Base-by-base conservation (phyloP, 2,888 invertebrate species). In the Cetonia aurata region DNA sequence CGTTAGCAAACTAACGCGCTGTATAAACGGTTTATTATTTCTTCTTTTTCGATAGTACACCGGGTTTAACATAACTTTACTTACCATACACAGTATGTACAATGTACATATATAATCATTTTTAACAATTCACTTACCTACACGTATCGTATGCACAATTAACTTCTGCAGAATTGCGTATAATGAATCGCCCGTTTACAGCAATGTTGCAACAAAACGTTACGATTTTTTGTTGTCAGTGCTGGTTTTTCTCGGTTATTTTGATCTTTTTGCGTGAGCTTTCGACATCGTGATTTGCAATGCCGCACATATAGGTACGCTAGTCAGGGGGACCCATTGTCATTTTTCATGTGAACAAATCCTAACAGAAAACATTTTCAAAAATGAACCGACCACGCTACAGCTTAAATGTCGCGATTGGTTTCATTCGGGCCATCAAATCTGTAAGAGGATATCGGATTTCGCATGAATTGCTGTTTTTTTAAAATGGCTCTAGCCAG, bases 361-460 rank as follows among this genome's bases (percentile, higher is more conserved):
- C 17, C 17, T 25, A 65, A 65, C 50, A 33, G 48, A 33, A 56
- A 67, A 56, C 57, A 67, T 67, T 67, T 72, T 70, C 67, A 52
- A 70, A 41, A 65, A 70, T 62, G 72, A 72, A 57, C 66, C 69
- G 65, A 57, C 56, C 71, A 55, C 53, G 79, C 9, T 6, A 77
- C 78, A 77, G 73, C 77, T 79, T 80, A 80, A 79, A 79, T 77
- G 67, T 73, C 37, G 37, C 76, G 77, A 77, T 76, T 76, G 79
- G 79, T 79, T 79, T 78, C 41, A 57, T 10, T 77, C 75, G 75
- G 80, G 80, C 79, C 80, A 80, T 81, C 81, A 80, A 81, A 80
- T 80, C 80, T 80, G 79, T 77, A 77, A 77, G 77, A 79, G 79
- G 37, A 37, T 10, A 81, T 79, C 77, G 80, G 80, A 80, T 81